phyloP scores from a whole-genome alignment of 2,113 vertebrate species.

The Poeciliopsis retropinna region DNA sequence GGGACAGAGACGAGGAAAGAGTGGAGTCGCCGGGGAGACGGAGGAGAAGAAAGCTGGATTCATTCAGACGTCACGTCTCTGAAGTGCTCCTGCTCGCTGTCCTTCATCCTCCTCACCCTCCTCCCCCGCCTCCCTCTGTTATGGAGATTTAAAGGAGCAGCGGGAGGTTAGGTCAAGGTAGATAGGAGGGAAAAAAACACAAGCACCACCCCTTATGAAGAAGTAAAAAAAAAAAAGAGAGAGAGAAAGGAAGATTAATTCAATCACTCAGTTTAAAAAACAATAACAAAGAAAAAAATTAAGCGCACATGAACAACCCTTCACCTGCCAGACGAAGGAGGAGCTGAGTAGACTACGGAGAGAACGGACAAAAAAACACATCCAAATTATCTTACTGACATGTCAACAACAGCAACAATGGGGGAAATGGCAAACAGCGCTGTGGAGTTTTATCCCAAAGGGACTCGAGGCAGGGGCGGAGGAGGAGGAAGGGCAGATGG shows the following conservation, averaged over 20 bases:
- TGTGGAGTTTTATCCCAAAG: slow-evolving; percentile 90
- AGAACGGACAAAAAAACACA: slow-evolving; percentile 39
- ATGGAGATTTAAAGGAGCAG: slow-evolving; percentile 75
- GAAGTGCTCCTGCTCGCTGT: slow-evolving; percentile 53
- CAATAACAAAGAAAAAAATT: neutral
- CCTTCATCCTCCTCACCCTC: slow-evolving; percentile 65
- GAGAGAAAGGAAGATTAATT: neutral
- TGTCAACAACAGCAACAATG: slow-evolving; percentile 83
- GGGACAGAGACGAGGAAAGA: slow-evolving; percentile 71
- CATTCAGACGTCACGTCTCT: slow-evolving; percentile 48
- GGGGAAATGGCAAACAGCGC: slow-evolving; percentile 91
- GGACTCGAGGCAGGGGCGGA: slow-evolving; percentile 62
- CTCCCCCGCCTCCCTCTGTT: slow-evolving; percentile 46
- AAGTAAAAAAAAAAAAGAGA: neutral
- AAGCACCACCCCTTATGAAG: neutral
- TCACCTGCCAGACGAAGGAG: slow-evolving; percentile 36
- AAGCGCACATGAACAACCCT: slow-evolving; percentile 60
- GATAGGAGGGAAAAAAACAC: slow-evolving; percentile 33
- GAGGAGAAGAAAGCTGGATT: slow-evolving; percentile 67
- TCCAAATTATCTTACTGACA: slow-evolving; percentile 43
- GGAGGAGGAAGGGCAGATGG: slow-evolving; percentile 68
- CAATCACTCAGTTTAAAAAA: slow-evolving; percentile 13
- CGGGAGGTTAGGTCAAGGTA: slow-evolving; percentile 42
- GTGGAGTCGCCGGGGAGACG: slow-evolving; percentile 55
- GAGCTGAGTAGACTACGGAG: slow-evolving; percentile 51